Base-by-base conservation (phyloP, 1,140 invertebrate species). In the Dendroctonus ponderosae region DNA sequence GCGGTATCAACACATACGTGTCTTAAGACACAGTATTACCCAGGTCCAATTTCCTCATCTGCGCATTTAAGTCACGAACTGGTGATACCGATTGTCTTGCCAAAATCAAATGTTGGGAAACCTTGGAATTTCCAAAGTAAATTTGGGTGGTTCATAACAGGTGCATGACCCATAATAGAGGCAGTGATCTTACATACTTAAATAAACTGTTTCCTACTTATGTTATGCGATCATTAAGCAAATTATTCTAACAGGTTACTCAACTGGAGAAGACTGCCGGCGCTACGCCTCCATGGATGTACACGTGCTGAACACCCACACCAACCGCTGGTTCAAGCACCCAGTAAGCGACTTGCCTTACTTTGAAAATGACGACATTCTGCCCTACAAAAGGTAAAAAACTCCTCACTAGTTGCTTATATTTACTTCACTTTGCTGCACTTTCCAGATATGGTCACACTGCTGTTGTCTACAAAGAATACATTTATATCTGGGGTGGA, bases 401-500 rank as follows among this genome's bases (percentile, higher is more conserved):
- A 26, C 2, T 51, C 12, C 53, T 56, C 26, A 15, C 53, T 56
- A 6, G 9, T 9, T n/a, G 8, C 38, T 59, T 43, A 59, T 7
- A 8, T 46, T 11, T 5, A 11, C 44, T 46, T 46, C 3, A 46
- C 9, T 12, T 46, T 46, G 44, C 12, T 0, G 2, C 12, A 5
- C 11, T 42, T 67, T 64, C 7, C 38, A 70, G 69, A 68, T 96
- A 97, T 82, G 94, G 94, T 0, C 94, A 97, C 77, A 93, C 94
- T 7, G 90, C 89, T 50, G 90, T 95, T 15, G 84, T 86, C 3
- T 90, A 91, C 78, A 83, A 85, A 48, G 83, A 89, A 26, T 87
- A 87, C 77, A 86, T 91, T 54, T 96, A 90, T 73, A 85, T 97
- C 52, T 97, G 92, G 92, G 94, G 94, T 60, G 94, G 94, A 0